Evolutionary conservation across 1,140 invertebrate genomes (phyloP).

Genomic region (Pseudachorutes palmiensis): DNA sequence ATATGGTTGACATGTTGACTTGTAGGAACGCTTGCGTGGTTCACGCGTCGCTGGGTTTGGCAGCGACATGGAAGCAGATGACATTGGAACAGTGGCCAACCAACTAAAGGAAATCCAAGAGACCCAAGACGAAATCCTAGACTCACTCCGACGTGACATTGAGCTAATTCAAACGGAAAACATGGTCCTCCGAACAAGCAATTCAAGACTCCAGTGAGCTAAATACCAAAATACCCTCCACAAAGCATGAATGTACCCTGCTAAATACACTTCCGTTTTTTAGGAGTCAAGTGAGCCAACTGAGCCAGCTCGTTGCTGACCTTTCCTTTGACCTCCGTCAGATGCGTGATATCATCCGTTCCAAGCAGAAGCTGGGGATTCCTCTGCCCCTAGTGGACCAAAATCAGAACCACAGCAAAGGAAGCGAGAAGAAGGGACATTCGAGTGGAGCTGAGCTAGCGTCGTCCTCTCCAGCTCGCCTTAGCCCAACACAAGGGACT

Average conservation of each 20-base stretch:
- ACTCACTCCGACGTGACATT: slow-evolving; percentile 14
- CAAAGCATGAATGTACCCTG: not conserved
- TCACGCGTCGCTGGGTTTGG: too few species aligned
- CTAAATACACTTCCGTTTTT: slow-evolving; percentile 5
- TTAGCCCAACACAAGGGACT: too few species aligned
- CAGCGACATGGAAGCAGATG: too few species aligned
- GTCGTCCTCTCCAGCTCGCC: too few species aligned
- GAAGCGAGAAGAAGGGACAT: too few species aligned
- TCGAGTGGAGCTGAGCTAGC: too few species aligned
- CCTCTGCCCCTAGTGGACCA: not conserved
- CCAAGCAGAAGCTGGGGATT: not conserved
- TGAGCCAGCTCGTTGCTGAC: slow-evolving; percentile 6
- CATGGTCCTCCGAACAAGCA: not conserved
- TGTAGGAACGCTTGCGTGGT: not conserved
- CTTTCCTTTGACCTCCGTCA: slow-evolving; percentile 1
- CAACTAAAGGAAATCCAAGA: slow-evolving; percentile 16
- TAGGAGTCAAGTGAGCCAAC: slow-evolving; percentile 8
- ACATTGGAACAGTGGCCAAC: slow-evolving; percentile 8
- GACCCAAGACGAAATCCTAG: slow-evolving; percentile 22
- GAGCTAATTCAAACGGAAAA: slow-evolving; percentile 18
- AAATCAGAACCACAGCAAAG: too few species aligned
- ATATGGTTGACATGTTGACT: too few species aligned
- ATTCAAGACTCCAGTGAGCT: slow-evolving; percentile 14
- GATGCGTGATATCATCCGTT: slow-evolving; percentile 2
- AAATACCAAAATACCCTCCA: not conserved